Base-by-base conservation (phyloP, 2,888 invertebrate species). In the Scrobipalpa costella region DNA sequence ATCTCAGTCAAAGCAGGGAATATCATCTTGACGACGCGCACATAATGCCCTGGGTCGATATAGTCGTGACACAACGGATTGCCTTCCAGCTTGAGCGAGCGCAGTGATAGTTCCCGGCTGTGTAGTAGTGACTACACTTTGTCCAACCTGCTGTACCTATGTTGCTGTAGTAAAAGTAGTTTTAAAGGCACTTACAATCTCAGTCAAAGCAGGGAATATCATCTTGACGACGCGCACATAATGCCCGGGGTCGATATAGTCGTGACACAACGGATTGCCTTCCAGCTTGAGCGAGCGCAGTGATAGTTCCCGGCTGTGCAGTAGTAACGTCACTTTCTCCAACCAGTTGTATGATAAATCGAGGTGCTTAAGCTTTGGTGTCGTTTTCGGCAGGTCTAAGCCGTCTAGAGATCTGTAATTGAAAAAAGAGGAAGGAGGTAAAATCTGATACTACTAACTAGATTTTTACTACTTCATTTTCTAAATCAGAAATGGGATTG, bases 141-240 rank as follows among this genome's bases (percentile, higher is more conserved):
- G n/a, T n/a, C n/a, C n/a, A n/a, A n/a, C 1, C 38, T 62, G n/a
- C n/a, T n/a, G n/a, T n/a, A n/a, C n/a, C n/a, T n/a, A n/a, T n/a
- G n/a, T 3, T 27, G 27, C 27, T 27, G 5, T 27, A 27, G 27
- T 2, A 27, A 27, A 27, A 27, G 27, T 5, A 27, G 27, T 40
- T 13, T 13, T 13, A 13, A 13, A 27, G 5, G 13, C 13, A 86
- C 90, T 90, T 74, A 93, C 93, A 70, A 94, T 78, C 70, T 87
- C 88, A 47, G 71, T 77, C 44, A 95, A 67, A 55, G 81, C 75
- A 0, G 93, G 92, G 70, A 93, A 94, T 66, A 93, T 83, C 69
- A 86, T 83, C 67, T 79, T 90, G 0, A 92, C 75, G 1, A 91
- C 88, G 57, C 92, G 92, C 11, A 95, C 84, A 76, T 96, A 96